Base-by-base conservation (phyloP, 1,140 invertebrate genomes). In the Drosophila jambulina region DNA sequence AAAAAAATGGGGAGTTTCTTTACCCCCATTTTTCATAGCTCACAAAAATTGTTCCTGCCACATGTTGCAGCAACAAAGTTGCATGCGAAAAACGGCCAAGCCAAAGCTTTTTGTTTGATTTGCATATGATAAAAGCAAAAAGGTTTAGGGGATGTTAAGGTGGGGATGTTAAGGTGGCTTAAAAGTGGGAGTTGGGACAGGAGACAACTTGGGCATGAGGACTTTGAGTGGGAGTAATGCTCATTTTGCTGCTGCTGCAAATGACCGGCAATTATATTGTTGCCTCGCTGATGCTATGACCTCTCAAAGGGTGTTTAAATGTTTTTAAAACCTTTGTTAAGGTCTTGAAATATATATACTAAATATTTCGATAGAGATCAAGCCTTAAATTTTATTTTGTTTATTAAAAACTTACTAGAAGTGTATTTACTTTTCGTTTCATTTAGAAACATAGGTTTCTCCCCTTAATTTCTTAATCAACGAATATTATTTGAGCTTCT, bases 191-290 rank as follows among this genome's bases (percentile, higher is more conserved):
- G 43, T 10, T 34, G 45, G 59, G 42, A 21, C 32, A 42, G 17
- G 15, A 63, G 21, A 36, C 21, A 10, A 29, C 8, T 2, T 7
- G 21, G 12, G 43, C n/a, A 6, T 9, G 40, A 32, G 15, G 8
- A 2, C 8, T 54, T 54, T 54, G 51, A 53, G 38, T 46, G 34
- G 42, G 36, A 40, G 23, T 49, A 57, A 67, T 82, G 87, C 72
- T 78, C 87, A 75, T 80, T 86, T 82, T 80, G 82, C 82, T 80
- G 83, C 81, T 91, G 76, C 87, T 80, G 83, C 81, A 91, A 91
- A 91, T 91, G 88, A 91, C 83, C 88, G 69, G 83, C 88, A 91
- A 91, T 91, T 91, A 91, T 91, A 75, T 85, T 82, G 80, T 81
- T 79, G 27, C 15, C 58, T 57, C 56, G 40, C 51, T 56, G 15